phyloP scores from a whole-genome alignment of 2,888 invertebrate genomes.

The Machimus rusticus region DNA sequence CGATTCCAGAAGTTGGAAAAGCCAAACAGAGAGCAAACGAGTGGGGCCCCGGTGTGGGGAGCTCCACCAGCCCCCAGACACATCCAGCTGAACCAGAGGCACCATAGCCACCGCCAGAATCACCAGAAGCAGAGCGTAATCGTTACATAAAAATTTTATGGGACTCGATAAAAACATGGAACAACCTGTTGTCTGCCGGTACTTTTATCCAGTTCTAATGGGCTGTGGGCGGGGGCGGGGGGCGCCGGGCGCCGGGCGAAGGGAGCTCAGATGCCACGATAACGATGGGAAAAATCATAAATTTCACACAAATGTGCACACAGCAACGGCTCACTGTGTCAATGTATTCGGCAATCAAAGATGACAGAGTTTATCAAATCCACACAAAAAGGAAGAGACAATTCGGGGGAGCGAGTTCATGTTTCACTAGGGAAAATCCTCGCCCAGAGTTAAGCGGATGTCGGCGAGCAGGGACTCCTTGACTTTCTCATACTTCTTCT shows the following conservation, averaged over 20 bases:
- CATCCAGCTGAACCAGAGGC: slow-evolving; percentile 33
- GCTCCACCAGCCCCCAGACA: slow-evolving; percentile 8
- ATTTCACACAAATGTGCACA: slow-evolving; percentile 45
- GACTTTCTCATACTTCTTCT: slow-evolving; percentile 59
- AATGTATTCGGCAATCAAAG: slow-evolving; percentile 12
- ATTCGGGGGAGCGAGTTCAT: neutral
- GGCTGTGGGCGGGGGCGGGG: slow-evolving; percentile 42
- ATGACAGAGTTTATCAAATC: slow-evolving; percentile 18
- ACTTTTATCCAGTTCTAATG: slow-evolving; percentile 49
- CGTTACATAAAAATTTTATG: slow-evolving; percentile 50
- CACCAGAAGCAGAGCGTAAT: slow-evolving; percentile 48
- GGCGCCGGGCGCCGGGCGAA: neutral
- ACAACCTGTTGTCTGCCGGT: slow-evolving; percentile 49
- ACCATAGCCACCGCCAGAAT: neutral
- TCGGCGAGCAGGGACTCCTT: slow-evolving; percentile 57
- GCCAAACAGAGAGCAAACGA: slow-evolving; percentile 42
- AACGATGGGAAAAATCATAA: slow-evolving; percentile 48
- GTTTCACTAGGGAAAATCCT: neutral
- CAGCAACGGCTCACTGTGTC: neutral
- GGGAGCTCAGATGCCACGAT: slow-evolving; percentile 27
- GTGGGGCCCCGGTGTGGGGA: neutral
- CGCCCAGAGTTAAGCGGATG: slow-evolving; percentile 54
- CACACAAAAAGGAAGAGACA: slow-evolving; percentile 4
- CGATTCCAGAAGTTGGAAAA: slow-evolving; percentile 31
- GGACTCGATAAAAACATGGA: slow-evolving; percentile 49